Evolutionary conservation across 2,888 invertebrate species (phyloP).

Genomic region (Bembecia ichneumoniformis): DNA sequence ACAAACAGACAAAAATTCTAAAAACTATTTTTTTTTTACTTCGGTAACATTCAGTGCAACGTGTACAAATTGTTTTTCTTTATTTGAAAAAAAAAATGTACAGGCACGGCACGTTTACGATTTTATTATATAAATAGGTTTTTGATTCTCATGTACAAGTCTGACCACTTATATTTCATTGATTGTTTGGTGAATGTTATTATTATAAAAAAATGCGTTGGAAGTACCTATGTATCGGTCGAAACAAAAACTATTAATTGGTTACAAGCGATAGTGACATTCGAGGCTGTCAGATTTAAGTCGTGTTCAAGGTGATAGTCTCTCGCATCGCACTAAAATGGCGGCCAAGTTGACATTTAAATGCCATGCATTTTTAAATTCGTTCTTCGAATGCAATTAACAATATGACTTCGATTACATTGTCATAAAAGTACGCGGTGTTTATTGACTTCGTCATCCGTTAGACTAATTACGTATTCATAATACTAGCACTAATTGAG

Average conservation of each 20-base stretch:
- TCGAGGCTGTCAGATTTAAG: slow-evolving; percentile 71
- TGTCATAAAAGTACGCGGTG: slow-evolving; percentile 51
- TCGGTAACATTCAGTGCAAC: too few relatives aligned
- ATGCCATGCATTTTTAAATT: slow-evolving; percentile 71
- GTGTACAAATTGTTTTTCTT: too few relatives aligned
- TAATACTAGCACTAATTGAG: slow-evolving; percentile 27
- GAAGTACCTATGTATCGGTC: slow-evolving; percentile 9
- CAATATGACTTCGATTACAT: slow-evolving; percentile 63
- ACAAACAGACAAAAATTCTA: too few relatives aligned
- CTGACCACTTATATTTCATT: too few relatives aligned
- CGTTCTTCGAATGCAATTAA: slow-evolving; percentile 63
- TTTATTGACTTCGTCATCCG: slow-evolving; percentile 33
- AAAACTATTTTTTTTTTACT: too few relatives aligned
- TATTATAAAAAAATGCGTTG: not conserved
- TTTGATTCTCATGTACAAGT: too few relatives aligned
- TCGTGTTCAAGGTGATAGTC: slow-evolving; percentile 68
- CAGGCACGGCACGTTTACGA: too few relatives aligned
- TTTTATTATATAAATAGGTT: too few relatives aligned
- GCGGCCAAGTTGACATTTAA: slow-evolving; percentile 68
- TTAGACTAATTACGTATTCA: slow-evolving; percentile 48
- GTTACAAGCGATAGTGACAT: slow-evolving; percentile 61
- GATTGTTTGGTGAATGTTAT: not conserved
- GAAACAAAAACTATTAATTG: slow-evolving; percentile 48
- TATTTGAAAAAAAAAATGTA: too few relatives aligned
- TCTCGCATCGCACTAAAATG: slow-evolving; percentile 62